Base-by-base conservation (phyloP, 2,888 invertebrate species). In the Holacanthella duospinosa region DNA sequence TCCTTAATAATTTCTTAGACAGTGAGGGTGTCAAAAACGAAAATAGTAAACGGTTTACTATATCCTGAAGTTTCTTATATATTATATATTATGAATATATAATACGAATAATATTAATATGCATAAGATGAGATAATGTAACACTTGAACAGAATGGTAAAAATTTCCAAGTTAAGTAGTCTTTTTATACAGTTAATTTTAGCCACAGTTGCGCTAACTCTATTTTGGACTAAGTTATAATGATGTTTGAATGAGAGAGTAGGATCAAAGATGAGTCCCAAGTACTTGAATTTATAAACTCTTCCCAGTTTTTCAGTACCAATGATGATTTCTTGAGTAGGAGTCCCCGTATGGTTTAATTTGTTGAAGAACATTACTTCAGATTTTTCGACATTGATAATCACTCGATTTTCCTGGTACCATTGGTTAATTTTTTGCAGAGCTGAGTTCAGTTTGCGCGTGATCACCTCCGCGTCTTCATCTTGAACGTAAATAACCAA, bases 331-430 rank as follows among this genome's bases (percentile, higher is more conserved):
- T 12, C 36, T 36, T 12, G 36, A 16, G 6, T 16, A 6, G 36
- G 36, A 16, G 16, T 36, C 36, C 16, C 16, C 36, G 16, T 36
- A 36, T 36, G 36, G 21, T n/a, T n/a, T n/a, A 6, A 6, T 44
- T 64, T 64, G 25, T 64, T 55, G 25, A 56, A 60, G 9, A 53
- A 6, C 53, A 64, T 60, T n/a, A 0, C 19, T 55, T 64, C 55
- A 1, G 64, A 58, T 55, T 64, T 64, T 3, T 54, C 29, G n/a
- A 48, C 43, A 59, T 59, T 64, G 9, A 64, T 44, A 1, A 2
- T 27, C 9, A 36, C 9, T 6, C 16, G 36, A 36, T 36, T 36
- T 6, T 36, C 16, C 9, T 6, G 6, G 26, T 55, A 53, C 61
- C 61, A 61, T 21, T 6, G 29, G n/a, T 53, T 2, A 25, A 64